Conservation (phyloP, 2,113 vertebrate species). For the Catagonus wagneri region DNA sequence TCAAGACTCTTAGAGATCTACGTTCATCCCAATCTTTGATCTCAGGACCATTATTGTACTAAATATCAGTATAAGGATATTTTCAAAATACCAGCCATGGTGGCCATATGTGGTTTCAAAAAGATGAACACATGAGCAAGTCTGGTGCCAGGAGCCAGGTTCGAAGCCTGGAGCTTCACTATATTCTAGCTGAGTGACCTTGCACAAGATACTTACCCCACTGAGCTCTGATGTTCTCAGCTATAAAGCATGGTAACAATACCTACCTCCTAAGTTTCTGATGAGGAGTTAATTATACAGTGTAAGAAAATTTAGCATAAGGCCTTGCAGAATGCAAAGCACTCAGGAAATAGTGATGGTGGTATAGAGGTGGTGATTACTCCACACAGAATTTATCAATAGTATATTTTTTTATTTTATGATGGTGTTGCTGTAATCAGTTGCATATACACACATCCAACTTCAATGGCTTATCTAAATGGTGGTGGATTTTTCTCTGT, state of each 20-base stretch:
- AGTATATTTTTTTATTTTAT: background rate
- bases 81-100: background rate
- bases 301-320: background rate
- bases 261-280: background rate
- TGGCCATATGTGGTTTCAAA: background rate
- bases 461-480: background rate
- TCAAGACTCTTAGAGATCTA: slow-evolving; percentile 5
- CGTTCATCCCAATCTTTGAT: slow-evolving; percentile 50
- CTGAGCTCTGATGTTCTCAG: background rate
- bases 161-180: background rate
- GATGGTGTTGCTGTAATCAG: background rate
- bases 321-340: background rate
- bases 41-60: background rate
- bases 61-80: background rate
- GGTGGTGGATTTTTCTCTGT: background rate
- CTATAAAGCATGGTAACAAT: background rate
- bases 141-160: background rate
- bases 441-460: background rate
- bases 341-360: background rate
- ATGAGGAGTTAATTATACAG: background rate
- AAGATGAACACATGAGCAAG: background rate
- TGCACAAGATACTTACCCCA: background rate
- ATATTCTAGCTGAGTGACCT: background rate
- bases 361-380: background rate
- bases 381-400: background rate